A percentile compares a stretch with the other conserved stretches of the same genome.
phyloP scores from a whole-genome alignment of 2,113 vertebrate genomes.

The Sebastes schlegelii region DNA sequence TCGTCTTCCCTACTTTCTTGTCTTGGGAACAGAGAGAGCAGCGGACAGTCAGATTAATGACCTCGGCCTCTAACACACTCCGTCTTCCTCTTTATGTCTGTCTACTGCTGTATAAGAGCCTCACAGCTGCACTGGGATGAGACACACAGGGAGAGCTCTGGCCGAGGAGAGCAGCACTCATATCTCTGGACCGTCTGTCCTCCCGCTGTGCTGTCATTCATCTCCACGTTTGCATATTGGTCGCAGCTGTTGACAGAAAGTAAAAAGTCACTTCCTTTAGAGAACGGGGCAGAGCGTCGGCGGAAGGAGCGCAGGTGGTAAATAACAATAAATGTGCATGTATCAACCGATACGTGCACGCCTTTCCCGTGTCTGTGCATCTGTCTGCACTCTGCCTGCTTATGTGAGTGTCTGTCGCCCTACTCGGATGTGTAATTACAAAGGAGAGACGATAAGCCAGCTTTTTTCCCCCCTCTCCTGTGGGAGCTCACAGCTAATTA shows the following conservation, averaged over 20 bases:
- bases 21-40: conserved; percentile 38
- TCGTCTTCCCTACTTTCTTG: conserved; percentile 3
- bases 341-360: conserved; percentile 16
- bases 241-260: conserved; percentile 37
- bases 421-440: conserved; percentile 84
- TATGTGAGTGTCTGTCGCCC: conserved; percentile 63
- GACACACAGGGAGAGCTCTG: neutral
- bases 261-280: conserved; percentile 34
- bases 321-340: conserved; percentile 28
- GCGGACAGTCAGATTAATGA: conserved; percentile 73
- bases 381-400: conserved; percentile 62
- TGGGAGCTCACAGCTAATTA: conserved; percentile 85
- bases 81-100: conserved; percentile 50
- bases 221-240: conserved; percentile 44
- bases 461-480: conserved; percentile 71
- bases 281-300: conserved; percentile 13
- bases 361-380: conserved; percentile 55
- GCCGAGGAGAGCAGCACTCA: conserved; percentile 24
- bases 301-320: conserved; percentile 34
- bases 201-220: conserved; percentile 38
- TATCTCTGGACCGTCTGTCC: conserved; percentile 41
- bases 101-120: conserved; percentile 24
- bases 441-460: conserved; percentile 81
- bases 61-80: conserved; percentile 54
- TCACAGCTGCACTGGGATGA: conserved; percentile 33